A percentile compares a stretch with the other conserved stretches of the same genome.
These are phyloP conservation scores for Itoplectis maculator DNA, from an alignment of 2,888 invertebrate genomes.

Conservation along the genomic window DNA sequence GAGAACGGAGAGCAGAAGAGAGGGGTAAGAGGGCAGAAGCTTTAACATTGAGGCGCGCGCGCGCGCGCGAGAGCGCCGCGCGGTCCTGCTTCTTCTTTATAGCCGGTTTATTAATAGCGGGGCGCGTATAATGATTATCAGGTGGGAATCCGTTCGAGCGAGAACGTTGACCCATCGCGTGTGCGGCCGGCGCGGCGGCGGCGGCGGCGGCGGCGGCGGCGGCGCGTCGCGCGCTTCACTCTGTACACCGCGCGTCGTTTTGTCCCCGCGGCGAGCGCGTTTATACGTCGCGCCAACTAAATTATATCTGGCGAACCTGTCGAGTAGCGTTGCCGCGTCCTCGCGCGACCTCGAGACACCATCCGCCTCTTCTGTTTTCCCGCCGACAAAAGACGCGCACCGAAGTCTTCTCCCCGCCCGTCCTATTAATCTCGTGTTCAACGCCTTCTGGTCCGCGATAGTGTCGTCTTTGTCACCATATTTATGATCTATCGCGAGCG, in stretches of 20 bases:
- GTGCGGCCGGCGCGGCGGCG: too few species aligned
- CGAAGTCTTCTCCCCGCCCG: too few species aligned
- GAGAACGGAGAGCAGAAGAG: constrained; percentile 23
- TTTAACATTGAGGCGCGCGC: constrained; percentile 25
- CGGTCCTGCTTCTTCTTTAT: constrained; percentile 62
- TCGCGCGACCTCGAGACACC: not conserved
- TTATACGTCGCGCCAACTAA: constrained; percentile 44
- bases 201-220: too few species aligned
- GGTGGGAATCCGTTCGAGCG: constrained; percentile 73
- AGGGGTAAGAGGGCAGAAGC: constrained; percentile 1
- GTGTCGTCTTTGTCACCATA: too few species aligned
- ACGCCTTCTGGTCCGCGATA: too few species aligned
- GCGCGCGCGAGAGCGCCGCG: too few species aligned
- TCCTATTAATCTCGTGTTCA: too few species aligned
- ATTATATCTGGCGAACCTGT: constrained; percentile 53
- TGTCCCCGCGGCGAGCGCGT: constrained; percentile 37
- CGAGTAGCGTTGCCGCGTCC: not conserved
- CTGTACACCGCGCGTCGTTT: not conserved
- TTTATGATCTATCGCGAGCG: too few species aligned
- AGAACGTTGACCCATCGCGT: constrained; percentile 75
- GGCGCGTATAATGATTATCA: constrained; percentile 74
- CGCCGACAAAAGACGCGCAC: too few species aligned
- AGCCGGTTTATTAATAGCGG: constrained; percentile 76
- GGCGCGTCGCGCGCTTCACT: not conserved
- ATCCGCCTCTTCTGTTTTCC: constrained; percentile 2